Evolutionary conservation across 2,113 vertebrate species (phyloP), one percentile per base, ranked within the genome.

Genomic region (Sorex araneus): DNA sequence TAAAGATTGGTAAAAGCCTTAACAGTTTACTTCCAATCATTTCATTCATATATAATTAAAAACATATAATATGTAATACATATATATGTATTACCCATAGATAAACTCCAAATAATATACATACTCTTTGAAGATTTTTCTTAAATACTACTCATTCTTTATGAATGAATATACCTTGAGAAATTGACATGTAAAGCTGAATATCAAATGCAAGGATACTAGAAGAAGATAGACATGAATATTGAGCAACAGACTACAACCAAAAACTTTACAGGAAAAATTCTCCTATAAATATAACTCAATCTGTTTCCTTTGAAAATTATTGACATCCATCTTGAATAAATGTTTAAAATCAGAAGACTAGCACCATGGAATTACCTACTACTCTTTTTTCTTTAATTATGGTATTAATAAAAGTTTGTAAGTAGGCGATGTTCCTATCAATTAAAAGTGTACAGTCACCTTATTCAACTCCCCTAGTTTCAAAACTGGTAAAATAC

Each of bases 401-500:
- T n/a, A 13, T 40, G 36, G 91, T 23, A 87, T 11, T 43, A 90
- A 81, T 1, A 76, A 45, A 4, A 77, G 13, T 36, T 69, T 92
- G 8, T 84, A 60, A 54, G 10, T 69, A 89, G 30, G 54, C 7
- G 57, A 1, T 28, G 15, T 0, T 40, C 45, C 30, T 79, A n/a
- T 79, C 54, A 73, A 6, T 71, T 43, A 8, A 74, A 23, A 93
- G 8, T 70, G 12, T 5, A 70, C 11, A 85, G 3, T 32, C 77
- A 82, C 4, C 3, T 7, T 34, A 32, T 30, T 1, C 0, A 50
- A 8, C 2, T 47, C 13, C 36, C 16, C 66, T 7, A 75, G 19
- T 83, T 70, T 94, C 16, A 16, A 57, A 79, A 92, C 66, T 67
- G 86, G 8, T 57, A 82, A 89, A 70, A 7, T 6, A 54, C 18